Evolutionary conservation across 2,113 vertebrate genomes (phyloP).

Genomic region (Phalacrocorax brasilianus): DNA sequence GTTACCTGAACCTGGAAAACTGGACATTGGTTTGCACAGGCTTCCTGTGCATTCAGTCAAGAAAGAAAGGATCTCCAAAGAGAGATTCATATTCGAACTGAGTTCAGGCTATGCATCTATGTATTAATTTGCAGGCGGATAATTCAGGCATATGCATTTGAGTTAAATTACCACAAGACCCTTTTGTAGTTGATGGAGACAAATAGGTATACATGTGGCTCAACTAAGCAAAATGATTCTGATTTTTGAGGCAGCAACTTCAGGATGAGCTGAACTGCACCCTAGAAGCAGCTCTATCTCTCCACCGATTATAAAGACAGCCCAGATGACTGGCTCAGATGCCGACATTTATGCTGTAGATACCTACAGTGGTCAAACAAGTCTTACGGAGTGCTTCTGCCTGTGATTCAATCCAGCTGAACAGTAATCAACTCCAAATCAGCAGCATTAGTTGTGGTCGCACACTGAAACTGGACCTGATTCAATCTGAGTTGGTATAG

Average conservation of each 20-base stretch:
- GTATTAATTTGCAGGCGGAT: not conserved
- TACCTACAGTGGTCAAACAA: not conserved
- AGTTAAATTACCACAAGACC: not conserved
- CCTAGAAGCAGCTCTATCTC: not conserved
- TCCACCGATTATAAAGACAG: not conserved
- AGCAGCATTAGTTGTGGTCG: not conserved
- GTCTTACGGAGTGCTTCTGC: not conserved
- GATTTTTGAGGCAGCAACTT: not conserved
- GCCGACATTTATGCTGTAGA: not conserved
- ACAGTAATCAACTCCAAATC: not conserved
- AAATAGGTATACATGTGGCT: not conserved
- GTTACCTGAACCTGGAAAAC: not conserved
- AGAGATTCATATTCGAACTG: not conserved
- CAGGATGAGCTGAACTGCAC: not conserved
- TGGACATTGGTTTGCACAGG: not conserved
- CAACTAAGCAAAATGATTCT: not conserved
- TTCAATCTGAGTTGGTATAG: not conserved
- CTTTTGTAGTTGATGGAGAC: not conserved
- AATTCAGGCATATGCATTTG: not conserved
- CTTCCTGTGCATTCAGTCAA: not conserved
- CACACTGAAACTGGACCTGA: not conserved
- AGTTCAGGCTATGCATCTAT: not conserved
- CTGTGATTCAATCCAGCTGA: not conserved
- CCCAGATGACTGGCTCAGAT: not conserved
- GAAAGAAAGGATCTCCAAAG: not conserved